Evolutionary conservation across 2,797 vertebrate species (phyloP).

Genomic region (Sandelia bainsii): DNA sequence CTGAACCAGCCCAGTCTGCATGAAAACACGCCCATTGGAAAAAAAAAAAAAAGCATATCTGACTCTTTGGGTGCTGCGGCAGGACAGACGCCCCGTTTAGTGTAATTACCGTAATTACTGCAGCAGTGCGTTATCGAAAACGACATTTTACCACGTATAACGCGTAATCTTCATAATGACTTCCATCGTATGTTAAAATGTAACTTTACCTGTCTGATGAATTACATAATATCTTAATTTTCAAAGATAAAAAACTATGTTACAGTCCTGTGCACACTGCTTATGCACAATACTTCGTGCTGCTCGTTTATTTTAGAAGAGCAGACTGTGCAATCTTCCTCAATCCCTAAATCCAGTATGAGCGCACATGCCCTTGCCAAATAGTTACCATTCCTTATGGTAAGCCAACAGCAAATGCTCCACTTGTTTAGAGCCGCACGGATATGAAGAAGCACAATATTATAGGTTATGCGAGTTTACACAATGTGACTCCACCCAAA

Average conservation of each 20-base stretch:
- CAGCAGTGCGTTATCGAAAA: background rate
- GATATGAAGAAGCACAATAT: slow-evolving; percentile 22
- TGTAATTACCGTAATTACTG: slow-evolving; percentile 23
- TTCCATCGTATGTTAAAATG: background rate
- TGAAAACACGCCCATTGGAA: slow-evolving; percentile 73
- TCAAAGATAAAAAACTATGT: background rate
- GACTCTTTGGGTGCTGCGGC: slow-evolving; percentile 56
- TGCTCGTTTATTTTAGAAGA: slow-evolving; percentile 41
- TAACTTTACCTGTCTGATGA: background rate
- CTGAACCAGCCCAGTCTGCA: slow-evolving; percentile 56
- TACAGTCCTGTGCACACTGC: background rate
- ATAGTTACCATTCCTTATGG: background rate
- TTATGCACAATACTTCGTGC: slow-evolving; percentile 1
- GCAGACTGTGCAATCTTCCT: slow-evolving; percentile 35
- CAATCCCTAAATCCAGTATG: slow-evolving; percentile 26
- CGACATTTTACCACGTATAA: fast-evolving
- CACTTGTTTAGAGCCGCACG: slow-evolving; percentile 37
- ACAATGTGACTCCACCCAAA: slow-evolving; percentile 61
- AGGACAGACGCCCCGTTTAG: background rate
- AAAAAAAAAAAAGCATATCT: slow-evolving; percentile 28
- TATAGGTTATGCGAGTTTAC: slow-evolving; percentile 29
- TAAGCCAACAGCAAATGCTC: background rate
- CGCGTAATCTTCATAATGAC: background rate
- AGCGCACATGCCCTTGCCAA: background rate
- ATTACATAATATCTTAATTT: background rate